phyloP scores from a whole-genome alignment of 2,113 vertebrate genomes.

The Diadophis punctatus region DNA sequence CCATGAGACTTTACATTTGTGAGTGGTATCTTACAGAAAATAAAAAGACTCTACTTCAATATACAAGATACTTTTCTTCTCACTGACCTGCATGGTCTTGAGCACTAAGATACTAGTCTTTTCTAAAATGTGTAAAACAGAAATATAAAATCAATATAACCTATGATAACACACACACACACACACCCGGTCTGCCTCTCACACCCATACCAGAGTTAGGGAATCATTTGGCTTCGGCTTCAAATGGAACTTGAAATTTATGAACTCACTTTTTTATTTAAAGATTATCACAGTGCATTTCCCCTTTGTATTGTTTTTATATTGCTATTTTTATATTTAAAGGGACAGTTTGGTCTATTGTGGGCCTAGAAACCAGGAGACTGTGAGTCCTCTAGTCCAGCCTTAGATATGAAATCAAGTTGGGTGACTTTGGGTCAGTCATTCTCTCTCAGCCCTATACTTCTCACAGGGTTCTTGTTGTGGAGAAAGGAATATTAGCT shows the following conservation, averaged over 20 bases:
- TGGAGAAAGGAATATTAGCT: background rate
- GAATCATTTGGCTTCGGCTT: background rate
- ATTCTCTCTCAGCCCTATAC: background rate
- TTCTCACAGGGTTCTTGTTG: background rate
- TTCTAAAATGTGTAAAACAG: background rate
- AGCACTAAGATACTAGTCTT: background rate
- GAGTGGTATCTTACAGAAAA: background rate
- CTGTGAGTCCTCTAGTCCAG: background rate
- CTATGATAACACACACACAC: too few species aligned
- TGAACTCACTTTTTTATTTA: background rate
- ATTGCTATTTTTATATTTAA: background rate
- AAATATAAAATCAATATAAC: background rate
- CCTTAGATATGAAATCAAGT: background rate
- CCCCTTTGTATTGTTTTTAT: background rate
- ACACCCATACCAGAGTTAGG: background rate
- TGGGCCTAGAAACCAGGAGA: background rate
- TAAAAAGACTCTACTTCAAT: too few species aligned
- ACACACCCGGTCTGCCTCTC: background rate
- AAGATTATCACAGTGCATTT: background rate
- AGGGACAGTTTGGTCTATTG: background rate
- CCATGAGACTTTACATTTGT: background rate
- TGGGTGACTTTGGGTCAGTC: background rate
- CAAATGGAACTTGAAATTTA: background rate
- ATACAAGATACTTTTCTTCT: background rate
- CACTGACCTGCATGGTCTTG: too few species aligned